Evolutionary conservation across 2,888 invertebrate species (phyloP).

Genomic region (Hydrotaea diabolus): DNA sequence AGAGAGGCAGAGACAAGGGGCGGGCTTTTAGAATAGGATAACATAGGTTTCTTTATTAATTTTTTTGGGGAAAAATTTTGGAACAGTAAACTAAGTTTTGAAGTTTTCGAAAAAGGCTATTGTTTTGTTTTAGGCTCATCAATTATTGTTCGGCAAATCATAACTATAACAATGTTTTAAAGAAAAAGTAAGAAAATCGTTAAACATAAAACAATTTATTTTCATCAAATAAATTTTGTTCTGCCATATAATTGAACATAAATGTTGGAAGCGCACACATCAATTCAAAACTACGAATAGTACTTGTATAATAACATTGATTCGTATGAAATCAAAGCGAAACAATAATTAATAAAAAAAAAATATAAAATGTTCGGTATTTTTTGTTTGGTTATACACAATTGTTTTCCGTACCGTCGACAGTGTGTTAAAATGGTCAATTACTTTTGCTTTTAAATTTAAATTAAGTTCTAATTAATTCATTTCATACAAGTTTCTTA

Average conservation of each 20-base stretch:
- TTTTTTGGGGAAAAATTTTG: slow-evolving; percentile 36
- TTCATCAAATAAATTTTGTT: slow-evolving; percentile 48
- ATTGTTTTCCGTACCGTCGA: too few relatives aligned
- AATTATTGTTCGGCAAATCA: too few relatives aligned
- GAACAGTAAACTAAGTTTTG: slow-evolving; percentile 62
- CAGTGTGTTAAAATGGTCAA: too few relatives aligned
- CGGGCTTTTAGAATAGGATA: not conserved
- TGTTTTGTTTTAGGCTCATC: slow-evolving; percentile 38
- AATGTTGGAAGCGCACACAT: slow-evolving; percentile 60
- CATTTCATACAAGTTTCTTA: too few relatives aligned
- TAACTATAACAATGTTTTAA: too few relatives aligned
- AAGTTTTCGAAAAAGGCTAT: slow-evolving; percentile 45
- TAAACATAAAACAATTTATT: slow-evolving; percentile 40
- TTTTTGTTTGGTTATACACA: too few relatives aligned
- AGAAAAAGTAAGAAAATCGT: slow-evolving; percentile 58
- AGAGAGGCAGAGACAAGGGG: not conserved
- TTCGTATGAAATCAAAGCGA: slow-evolving; percentile 6
- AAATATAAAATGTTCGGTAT: not conserved
- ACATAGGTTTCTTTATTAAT: not conserved
- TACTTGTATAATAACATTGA: slow-evolving; percentile 33
- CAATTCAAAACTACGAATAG: slow-evolving; percentile 61
- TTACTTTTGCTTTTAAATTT: too few relatives aligned
- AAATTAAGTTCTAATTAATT: too few relatives aligned
- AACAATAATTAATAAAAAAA: slow-evolving; percentile 9
- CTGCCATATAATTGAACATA: slow-evolving; percentile 46